Base-by-base conservation (phyloP, 2,113 vertebrate genomes). In the Pachypanchax playfairii region DNA sequence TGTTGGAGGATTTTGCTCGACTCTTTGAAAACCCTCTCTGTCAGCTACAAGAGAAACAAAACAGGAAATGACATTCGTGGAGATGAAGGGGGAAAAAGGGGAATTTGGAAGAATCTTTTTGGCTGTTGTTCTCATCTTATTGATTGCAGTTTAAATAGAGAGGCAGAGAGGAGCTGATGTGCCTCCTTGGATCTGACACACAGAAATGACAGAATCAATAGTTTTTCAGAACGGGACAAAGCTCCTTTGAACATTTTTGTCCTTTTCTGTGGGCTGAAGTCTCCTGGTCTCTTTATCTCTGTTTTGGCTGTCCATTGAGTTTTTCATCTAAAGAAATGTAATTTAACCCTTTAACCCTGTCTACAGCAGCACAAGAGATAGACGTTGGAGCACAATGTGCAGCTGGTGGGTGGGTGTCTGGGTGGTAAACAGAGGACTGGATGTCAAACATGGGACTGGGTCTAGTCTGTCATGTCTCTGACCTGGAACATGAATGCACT, bases 21-120 rank as follows among this genome's bases (percentile, higher is more conserved):
- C 46, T 64, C 24, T 69, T 18, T 50, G 38, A 61, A 44, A 50
- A 76, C 51, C 5, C 17, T 39, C 12, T 43, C 29, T 61, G 55
- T 70, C 47, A 46, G 59, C 43, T 25, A 9, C 8, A 1, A 49
- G 57, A 69, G 49, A 12, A 49, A 49, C 63, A 81, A 70, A n/a
- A 73, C 70, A 79, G 72, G 79, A 86, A 69, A 60, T 78, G 68
- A 84, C 56, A 44, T 10, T 74, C 63, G 69, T 3, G 0, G 24
- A 58, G 47, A 62, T 44, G 57, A 71, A 59, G 54, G 22, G 13
- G 55, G 29, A 42, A 48, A 9, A 22, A 66, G 51, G 17, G 3
- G 54, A 46, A 64, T 47, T 51, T 55, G 35, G 31, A 50, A 22
- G 20, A 42, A 59, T 65, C 57, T 44, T 64, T 43, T 65, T 57